Percentiles rank a stretch among this genome's conserved stretches.
These are phyloP conservation scores for Zele albiditarsus DNA, from an alignment of 2,888 invertebrate genomes.

Conservation along the genomic window DNA sequence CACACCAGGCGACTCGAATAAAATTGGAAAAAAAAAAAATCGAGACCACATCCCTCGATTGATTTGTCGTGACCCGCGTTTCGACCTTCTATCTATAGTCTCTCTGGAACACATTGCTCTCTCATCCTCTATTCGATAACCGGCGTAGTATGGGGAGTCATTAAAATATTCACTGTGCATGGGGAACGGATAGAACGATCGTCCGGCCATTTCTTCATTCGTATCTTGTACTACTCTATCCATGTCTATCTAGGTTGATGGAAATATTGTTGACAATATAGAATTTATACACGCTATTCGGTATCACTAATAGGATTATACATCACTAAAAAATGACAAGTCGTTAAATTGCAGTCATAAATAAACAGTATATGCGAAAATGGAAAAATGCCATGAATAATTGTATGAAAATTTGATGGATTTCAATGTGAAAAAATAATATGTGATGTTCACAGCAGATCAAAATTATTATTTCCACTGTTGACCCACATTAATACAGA, in stretches of 20 bases:
- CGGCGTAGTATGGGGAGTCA: constrained; percentile 48
- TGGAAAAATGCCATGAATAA: too few relatives aligned
- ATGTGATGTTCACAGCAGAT: too few relatives aligned
- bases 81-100: constrained; percentile 45
- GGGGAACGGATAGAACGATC: constrained; percentile 52
- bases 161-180: constrained; percentile 64
- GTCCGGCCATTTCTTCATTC: constrained; percentile 47
- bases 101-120: constrained; percentile 25
- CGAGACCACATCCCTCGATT: constrained; percentile 49
- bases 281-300: too few relatives aligned
- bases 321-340: constrained; percentile 40
- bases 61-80: constrained; percentile 58
- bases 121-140: not conserved
- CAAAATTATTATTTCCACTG: too few relatives aligned
- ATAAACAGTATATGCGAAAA: not conserved
- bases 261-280: constrained; percentile 15
- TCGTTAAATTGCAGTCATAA: constrained; percentile 23
- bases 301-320: constrained; percentile 22
- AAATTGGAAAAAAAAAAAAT: constrained; percentile 49
- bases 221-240: constrained; percentile 9
- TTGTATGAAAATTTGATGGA: too few relatives aligned
- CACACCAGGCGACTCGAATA: constrained; percentile 31
- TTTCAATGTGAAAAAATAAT: too few relatives aligned
- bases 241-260: constrained; percentile 31
- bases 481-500: too few relatives aligned